Evolutionary conservation across 1,140 invertebrate species (phyloP).

Genomic region (Chrysopa pallens): DNA sequence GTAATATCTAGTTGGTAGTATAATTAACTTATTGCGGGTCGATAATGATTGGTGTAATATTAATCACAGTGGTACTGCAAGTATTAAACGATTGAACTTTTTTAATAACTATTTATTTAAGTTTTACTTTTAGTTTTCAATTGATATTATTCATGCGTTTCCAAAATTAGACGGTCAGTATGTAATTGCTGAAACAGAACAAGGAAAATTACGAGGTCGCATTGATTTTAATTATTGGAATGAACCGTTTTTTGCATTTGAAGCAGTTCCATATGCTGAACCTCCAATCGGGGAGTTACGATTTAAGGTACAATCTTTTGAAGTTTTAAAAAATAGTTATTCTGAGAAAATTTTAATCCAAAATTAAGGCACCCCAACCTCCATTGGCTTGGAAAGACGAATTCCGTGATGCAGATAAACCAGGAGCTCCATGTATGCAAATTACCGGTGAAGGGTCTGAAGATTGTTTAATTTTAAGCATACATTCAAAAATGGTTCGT

Average conservation of each 20-base stretch:
- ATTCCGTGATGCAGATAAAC: slow-evolving; percentile 27
- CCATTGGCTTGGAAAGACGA: slow-evolving; percentile 29
- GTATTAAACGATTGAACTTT: too few species aligned
- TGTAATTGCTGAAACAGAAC: too few species aligned
- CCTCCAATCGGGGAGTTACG: slow-evolving; percentile 44
- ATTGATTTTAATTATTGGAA: slow-evolving; percentile 7
- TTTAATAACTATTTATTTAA: too few species aligned
- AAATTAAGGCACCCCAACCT: slow-evolving; percentile 31
- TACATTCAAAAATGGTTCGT: background rate
- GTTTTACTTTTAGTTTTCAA: too few species aligned
- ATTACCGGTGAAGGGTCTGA: background rate
- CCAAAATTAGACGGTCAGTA: too few species aligned
- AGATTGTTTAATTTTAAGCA: background rate
- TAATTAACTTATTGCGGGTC: too few species aligned
- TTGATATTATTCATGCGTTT: too few species aligned
- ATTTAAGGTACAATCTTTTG: slow-evolving; percentile 32
- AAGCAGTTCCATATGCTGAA: slow-evolving; percentile 50
- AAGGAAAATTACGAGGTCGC: too few species aligned
- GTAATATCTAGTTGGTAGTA: too few species aligned
- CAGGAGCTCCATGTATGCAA: slow-evolving; percentile 20
- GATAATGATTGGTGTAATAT: too few species aligned
- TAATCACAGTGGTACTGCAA: too few species aligned
- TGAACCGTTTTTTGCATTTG: slow-evolving; percentile 24
- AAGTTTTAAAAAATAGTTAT: slow-evolving; percentile 1
- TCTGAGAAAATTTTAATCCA: slow-evolving; percentile 1